phyloP scores from a whole-genome alignment of 2,888 invertebrate genomes.

The Synanthedon vespiformis region DNA sequence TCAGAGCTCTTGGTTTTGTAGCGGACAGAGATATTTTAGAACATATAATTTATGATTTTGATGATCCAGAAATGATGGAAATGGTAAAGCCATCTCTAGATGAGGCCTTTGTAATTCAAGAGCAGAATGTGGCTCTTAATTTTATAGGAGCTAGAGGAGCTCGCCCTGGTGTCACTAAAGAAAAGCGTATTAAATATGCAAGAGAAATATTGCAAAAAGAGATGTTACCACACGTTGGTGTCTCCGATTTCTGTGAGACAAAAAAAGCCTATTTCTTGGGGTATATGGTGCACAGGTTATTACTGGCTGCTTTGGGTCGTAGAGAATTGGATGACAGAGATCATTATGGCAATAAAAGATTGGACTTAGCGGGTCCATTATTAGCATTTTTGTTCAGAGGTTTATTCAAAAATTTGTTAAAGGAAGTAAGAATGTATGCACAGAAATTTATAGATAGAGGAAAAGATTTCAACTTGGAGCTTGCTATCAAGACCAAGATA shows the following conservation, averaged over 20 bases:
- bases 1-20: constrained; percentile 98
- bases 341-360: constrained; percentile 99
- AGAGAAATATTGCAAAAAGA: constrained; percentile 99
- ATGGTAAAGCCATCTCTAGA: constrained; percentile 99
- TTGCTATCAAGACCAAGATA: constrained; percentile 96
- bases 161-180: constrained; percentile 97
- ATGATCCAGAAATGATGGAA: constrained; percentile 99
- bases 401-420: constrained; percentile 94
- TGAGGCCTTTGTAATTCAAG: constrained; percentile 99
- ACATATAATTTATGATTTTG: constrained; percentile 99
- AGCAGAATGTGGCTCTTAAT: constrained; percentile 98
- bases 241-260: constrained; percentile 99
- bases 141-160: constrained; percentile 99
- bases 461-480: constrained; percentile 97
- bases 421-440: constrained; percentile 98
- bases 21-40: constrained; percentile 99
- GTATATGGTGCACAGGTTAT: constrained; percentile 98
- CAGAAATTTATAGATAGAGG: constrained; percentile 99
- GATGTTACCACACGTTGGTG: constrained; percentile 99
- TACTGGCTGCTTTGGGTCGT: constrained; percentile 94
- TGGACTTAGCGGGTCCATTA: constrained; percentile 97
- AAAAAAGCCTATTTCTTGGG: constrained; percentile 99
- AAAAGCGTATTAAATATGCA: constrained; percentile 99
- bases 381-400: constrained; percentile 97
- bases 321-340: constrained; percentile 98